These are phyloP conservation scores for Mythimna albipuncta DNA, from an alignment of 2,888 invertebrate species.

Conservation along the genomic window DNA sequence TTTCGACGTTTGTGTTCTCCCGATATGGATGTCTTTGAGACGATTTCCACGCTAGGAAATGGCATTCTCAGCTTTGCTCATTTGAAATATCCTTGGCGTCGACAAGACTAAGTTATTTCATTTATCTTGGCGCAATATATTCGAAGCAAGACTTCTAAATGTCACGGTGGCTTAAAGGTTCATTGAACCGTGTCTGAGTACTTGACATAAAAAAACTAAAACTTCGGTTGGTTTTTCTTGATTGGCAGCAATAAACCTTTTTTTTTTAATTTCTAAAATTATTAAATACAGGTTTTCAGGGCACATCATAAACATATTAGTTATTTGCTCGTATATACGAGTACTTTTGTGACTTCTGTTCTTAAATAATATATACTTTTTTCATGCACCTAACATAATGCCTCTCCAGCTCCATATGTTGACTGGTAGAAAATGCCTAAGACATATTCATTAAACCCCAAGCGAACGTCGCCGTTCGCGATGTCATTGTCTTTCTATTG, in stretches of 20 bases:
- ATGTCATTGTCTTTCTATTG: too few relatives aligned
- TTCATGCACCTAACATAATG: too few relatives aligned
- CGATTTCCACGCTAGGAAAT: constrained; percentile 33
- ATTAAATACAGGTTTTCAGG: neutral
- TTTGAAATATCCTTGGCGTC: constrained; percentile 41
- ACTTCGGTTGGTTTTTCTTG: neutral
- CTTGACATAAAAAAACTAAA: neutral
- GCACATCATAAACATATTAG: neutral
- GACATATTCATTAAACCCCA: too few relatives aligned
- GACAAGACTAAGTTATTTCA: constrained; percentile 44
- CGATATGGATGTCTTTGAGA: constrained; percentile 32
- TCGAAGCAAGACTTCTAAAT: constrained; percentile 26
- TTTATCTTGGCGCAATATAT: constrained; percentile 36
- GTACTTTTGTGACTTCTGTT: too few relatives aligned
- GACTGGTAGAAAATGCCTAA: too few relatives aligned
- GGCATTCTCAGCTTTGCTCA: constrained; percentile 17
- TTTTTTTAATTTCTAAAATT: too few relatives aligned
- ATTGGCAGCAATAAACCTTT: neutral
- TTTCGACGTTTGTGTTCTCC: constrained; percentile 33
- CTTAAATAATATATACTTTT: too few relatives aligned
- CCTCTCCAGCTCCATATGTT: too few relatives aligned
- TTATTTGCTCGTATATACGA: too few relatives aligned
- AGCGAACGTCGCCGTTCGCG: too few relatives aligned
- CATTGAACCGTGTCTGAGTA: constrained; percentile 26
- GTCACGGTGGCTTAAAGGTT: constrained; percentile 20